These are phyloP conservation scores for Galaxias olidus DNA, from an alignment of 2,797 vertebrate species.

Conservation along the genomic window DNA sequence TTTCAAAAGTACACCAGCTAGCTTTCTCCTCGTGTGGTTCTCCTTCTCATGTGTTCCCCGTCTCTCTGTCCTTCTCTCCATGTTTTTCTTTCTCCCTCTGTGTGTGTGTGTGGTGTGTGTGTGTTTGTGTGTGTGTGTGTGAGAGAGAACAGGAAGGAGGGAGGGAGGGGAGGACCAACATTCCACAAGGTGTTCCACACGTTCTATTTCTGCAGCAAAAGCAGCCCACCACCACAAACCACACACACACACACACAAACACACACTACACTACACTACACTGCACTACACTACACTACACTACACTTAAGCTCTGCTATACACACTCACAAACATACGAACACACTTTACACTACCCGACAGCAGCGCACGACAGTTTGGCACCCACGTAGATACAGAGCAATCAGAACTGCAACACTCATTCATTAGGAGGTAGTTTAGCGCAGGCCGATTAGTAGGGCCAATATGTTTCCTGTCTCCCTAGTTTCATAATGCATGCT, in stretches of 20 bases:
- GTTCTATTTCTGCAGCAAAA: slow-evolving; percentile 58
- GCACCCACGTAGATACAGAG: too few species aligned
- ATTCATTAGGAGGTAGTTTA: too few species aligned
- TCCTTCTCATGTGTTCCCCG: too few species aligned
- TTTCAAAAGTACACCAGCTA: too few species aligned
- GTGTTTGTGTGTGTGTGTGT: slow-evolving; percentile 23
- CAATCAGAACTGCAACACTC: too few species aligned
- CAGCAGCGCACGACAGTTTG: too few species aligned
- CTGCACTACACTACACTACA: too few species aligned
- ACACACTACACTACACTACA: too few species aligned
- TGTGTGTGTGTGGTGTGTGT: slow-evolving; percentile 20
- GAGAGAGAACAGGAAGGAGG: background rate
- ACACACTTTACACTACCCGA: slow-evolving; percentile 45
- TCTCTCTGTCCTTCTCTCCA: slow-evolving; percentile 13
- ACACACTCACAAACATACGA: slow-evolving; percentile 12
- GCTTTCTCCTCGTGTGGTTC: slow-evolving; percentile 13
- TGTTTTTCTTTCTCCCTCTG: slow-evolving; percentile 16
- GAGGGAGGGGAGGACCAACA: slow-evolving; percentile 33
- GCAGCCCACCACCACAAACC: slow-evolving; percentile 14
- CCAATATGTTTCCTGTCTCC: too few species aligned
- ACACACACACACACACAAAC: slow-evolving; percentile 28
- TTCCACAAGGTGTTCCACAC: slow-evolving; percentile 62
- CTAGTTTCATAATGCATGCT: too few species aligned
- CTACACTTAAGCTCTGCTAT: too few species aligned
- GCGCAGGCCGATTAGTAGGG: too few species aligned